phyloP scores from a whole-genome alignment of 2,113 vertebrate genomes.

The Aix galericulata region DNA sequence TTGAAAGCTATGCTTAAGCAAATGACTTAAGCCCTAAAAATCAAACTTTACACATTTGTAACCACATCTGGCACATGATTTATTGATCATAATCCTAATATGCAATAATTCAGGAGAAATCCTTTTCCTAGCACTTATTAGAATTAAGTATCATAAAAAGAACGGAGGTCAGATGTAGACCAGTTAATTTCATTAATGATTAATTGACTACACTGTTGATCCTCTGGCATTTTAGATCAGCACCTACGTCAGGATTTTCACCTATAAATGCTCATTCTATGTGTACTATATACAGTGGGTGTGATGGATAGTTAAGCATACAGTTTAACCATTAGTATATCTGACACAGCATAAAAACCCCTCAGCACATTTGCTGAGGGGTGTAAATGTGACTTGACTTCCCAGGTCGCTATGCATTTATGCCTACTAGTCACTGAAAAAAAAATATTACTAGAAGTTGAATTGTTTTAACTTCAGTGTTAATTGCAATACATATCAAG shows the following conservation, averaged over 20 bases:
- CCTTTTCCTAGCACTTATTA: conserved; percentile 22
- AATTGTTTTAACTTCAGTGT: not conserved
- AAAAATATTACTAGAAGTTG: not conserved
- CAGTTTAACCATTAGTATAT: not conserved
- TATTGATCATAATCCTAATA: not conserved
- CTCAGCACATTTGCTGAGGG: not conserved
- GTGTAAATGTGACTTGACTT: not conserved
- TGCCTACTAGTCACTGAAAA: not conserved
- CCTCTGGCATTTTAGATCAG: not conserved
- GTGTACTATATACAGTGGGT: not conserved
- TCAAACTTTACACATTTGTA: not conserved
- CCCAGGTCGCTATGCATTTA: not conserved
- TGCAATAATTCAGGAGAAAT: not conserved
- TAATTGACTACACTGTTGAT: not conserved
- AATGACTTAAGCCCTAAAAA: not conserved
- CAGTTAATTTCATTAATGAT: not conserved
- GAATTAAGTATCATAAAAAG: not conserved
- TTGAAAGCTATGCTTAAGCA: not conserved
- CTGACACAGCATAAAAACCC: not conserved
- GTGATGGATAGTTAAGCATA: not conserved
- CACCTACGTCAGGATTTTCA: conserved; percentile 18
- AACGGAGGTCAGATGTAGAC: not conserved
- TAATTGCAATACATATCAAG: not conserved
- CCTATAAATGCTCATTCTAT: conserved; percentile 7
- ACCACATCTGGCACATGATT: not conserved